Conservation (phyloP, 1,140 invertebrate genomes). For the Drosophila lini region DNA sequence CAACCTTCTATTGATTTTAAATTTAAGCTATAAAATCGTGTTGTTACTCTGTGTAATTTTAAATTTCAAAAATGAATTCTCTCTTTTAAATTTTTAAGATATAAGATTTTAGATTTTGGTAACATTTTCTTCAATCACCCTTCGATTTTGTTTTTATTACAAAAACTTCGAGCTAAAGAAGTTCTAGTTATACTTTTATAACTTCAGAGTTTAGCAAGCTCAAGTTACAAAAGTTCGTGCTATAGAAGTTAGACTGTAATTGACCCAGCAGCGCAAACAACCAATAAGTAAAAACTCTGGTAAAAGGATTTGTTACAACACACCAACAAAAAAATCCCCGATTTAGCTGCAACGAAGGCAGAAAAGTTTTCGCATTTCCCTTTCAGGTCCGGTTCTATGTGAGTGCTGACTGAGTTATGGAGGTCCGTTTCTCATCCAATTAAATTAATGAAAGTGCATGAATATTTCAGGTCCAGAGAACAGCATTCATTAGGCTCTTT, state of each 20-base stretch:
- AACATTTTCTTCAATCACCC: too few relatives aligned
- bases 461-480: constrained; percentile 24
- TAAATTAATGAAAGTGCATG: constrained; percentile 63
- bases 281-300: constrained; percentile 27
- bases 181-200: not conserved
- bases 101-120: too few relatives aligned
- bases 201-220: not conserved
- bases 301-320: constrained; percentile 31
- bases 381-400: not conserved
- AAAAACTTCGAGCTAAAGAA: not conserved
- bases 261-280: constrained; percentile 21
- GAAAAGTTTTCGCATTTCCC: constrained; percentile 23
- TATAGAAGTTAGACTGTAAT: constrained; percentile 26
- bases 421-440: constrained; percentile 61
- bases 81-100: too few relatives aligned
- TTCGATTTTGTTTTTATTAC: not conserved
- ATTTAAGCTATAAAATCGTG: too few relatives aligned
- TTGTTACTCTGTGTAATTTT: too few relatives aligned
- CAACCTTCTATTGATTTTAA: too few relatives aligned
- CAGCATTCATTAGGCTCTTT: constrained; percentile 27
- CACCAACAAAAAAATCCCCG: constrained; percentile 3
- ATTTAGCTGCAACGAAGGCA: constrained; percentile 14
- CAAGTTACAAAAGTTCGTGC: not conserved
- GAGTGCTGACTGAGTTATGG: constrained; percentile 19
- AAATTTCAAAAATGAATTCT: not conserved